Percentiles rank a stretch among this genome's conserved stretches.
Conservation (phyloP, 35 echinoderm and acorn worm species). For the Diadema setosum region DNA sequence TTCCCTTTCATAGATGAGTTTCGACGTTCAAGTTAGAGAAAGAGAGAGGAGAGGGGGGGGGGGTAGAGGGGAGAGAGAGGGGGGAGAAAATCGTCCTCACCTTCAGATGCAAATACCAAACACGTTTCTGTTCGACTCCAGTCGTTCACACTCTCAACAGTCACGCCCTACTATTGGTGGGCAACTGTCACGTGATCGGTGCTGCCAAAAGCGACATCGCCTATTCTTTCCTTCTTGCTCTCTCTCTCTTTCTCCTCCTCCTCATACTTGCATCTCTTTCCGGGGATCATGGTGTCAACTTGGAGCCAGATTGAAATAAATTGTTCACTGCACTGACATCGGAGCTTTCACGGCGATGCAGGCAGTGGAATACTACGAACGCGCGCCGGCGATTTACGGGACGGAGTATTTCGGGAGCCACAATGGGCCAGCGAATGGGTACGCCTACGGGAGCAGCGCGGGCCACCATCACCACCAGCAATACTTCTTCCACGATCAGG, state of each 20-base stretch:
- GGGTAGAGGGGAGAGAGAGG: background rate
- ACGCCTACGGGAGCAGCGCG: background rate
- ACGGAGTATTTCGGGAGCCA: conserved; percentile 12
- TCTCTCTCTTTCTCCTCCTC: too few species aligned
- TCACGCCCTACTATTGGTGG: background rate
- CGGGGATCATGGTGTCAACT: conserved; percentile 7
- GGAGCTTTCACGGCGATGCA: background rate
- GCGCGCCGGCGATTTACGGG: background rate
- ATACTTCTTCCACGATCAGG: conserved; percentile 3
- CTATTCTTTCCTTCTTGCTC: too few species aligned
- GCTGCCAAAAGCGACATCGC: conserved; percentile 3
- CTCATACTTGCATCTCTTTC: background rate
- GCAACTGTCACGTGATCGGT: background rate
- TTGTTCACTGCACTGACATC: background rate
- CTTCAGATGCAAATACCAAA: conserved; percentile 17
- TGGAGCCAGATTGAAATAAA: conserved; percentile 12
- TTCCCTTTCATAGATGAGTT: too few species aligned
- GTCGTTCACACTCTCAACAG: background rate
- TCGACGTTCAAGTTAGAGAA: background rate
- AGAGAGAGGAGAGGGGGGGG: background rate
- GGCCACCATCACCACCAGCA: conserved; percentile 5
- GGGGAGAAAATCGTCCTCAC: background rate
- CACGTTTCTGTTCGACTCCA: background rate
- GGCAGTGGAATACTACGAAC: conserved; percentile 8
- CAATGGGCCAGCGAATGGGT: background rate